Base-by-base conservation (phyloP, 2,113 vertebrate genomes). In the Triplophysa siluroides region DNA sequence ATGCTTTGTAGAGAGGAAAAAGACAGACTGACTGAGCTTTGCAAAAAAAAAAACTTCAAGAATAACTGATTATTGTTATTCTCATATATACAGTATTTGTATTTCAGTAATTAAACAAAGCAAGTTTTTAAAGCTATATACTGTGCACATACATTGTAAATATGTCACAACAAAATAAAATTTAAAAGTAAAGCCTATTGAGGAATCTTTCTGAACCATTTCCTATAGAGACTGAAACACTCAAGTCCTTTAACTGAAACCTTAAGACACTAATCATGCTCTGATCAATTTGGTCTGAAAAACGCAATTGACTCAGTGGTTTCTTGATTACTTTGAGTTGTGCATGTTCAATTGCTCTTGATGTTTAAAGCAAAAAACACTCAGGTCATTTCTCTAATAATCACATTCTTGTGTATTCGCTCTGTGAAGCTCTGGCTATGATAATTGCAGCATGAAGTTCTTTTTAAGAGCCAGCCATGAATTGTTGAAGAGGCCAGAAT, bases 321-420 rank as follows among this genome's bases (percentile, higher is more conserved):
- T 68, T 38, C 41, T 29, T 76, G 68, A 61, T 68, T 68, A 47
- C 66, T 69, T 8, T 61, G 73, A 71, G 78, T 64, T 73, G 21
- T 41, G 60, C 45, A 0, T 62, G 56, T 68, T 71, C 47, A 41
- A 70, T 63, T 76, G 56, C 56, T 76, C 63, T 81, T 23, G 24
- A 76, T 81, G 80, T 81, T 77, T 77, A 43, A 81, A 77, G 66
- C 69, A 24, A 14, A 52, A 41, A 18, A 19, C 33, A 23, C 29
- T 78, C 52, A 47, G 54, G 76, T 79, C 68, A 66, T 78, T 79
- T 81, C 56, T 65, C 71, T 76, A 79, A 78, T 81, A 79, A 79
- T 84, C 70, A 66, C 62, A 72, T 74, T 74, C 78, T 41, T 12
- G 9, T 50, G 4, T 64, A 71, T 71, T 80, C 79, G 75, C 56